Evolutionary conservation across 2,797 vertebrate genomes (phyloP).

Genomic region (Hydrolagus colliei): DNA sequence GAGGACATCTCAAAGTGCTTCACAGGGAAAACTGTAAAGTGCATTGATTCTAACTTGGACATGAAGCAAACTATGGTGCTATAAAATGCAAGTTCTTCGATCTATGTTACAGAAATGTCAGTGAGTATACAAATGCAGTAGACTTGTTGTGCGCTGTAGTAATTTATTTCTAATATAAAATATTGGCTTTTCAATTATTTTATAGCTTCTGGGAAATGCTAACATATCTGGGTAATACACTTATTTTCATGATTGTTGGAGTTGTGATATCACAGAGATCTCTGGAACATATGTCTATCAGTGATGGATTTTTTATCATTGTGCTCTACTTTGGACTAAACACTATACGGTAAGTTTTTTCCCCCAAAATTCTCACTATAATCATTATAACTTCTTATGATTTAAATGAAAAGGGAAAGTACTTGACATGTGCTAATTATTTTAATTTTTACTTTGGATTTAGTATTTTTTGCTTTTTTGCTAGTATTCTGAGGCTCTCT

Average conservation of each 20-base stretch:
- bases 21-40: too few relatives aligned
- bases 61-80: too few relatives aligned
- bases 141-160: conserved; percentile 23
- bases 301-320: conserved; percentile 45
- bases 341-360: conserved; percentile 45
- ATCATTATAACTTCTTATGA: neutral
- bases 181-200: conserved; percentile 29
- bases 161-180: neutral
- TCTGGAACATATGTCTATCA: conserved; percentile 42
- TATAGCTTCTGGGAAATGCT: conserved; percentile 52
- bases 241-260: conserved; percentile 50
- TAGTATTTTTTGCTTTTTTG: conserved; percentile 13
- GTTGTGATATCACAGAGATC: conserved; percentile 46
- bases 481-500: neutral
- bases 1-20: too few relatives aligned
- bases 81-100: too few relatives aligned
- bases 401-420: neutral
- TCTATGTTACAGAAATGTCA: too few relatives aligned
- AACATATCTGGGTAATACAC: conserved; percentile 46
- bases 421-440: neutral
- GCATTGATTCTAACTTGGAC: too few relatives aligned
- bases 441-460: neutral
- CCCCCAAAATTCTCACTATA: too few relatives aligned
- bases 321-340: conserved; percentile 47
- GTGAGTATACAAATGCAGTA: conserved; percentile 1